Percentiles rank a stretch among this genome's conserved stretches.
Conservation (phyloP, 2,113 vertebrate genomes). For the Nansenia antarctica region DNA sequence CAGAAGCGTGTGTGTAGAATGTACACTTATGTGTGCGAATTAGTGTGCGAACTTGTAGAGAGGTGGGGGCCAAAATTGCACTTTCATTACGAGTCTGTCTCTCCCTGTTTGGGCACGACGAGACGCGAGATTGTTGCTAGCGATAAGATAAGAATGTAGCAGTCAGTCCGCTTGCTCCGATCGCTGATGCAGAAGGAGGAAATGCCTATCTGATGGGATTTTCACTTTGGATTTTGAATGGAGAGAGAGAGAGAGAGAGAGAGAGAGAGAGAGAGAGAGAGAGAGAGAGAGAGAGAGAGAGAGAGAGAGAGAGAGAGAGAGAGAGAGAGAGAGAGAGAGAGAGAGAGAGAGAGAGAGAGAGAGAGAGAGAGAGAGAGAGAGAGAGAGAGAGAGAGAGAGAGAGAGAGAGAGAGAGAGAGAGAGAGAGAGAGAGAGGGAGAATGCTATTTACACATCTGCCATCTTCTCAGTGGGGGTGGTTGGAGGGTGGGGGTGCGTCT, state of each 20-base stretch:
- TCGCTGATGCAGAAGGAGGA: constrained; percentile 71
- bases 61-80: constrained; percentile 55
- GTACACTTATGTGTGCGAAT: constrained; percentile 8
- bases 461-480: constrained; percentile 52
- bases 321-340: constrained; percentile 50
- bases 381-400: constrained; percentile 52
- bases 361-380: constrained; percentile 53
- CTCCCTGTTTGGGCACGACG: constrained; percentile 77
- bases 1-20: constrained; percentile 11
- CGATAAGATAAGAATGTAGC: constrained; percentile 78
- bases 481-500: constrained; percentile 41
- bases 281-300: constrained; percentile 54
- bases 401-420: constrained; percentile 50
- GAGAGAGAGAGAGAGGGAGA: constrained; percentile 44
- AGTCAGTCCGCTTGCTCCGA: constrained; percentile 56
- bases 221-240: constrained; percentile 66
- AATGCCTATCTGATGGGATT: constrained; percentile 78
- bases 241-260: constrained; percentile 52
- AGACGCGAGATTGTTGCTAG: constrained; percentile 70
- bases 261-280: constrained; percentile 42
- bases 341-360: constrained; percentile 46
- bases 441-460: constrained; percentile 62
- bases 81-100: constrained; percentile 58
- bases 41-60: constrained; percentile 28
- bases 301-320: constrained; percentile 51